phyloP scores from a whole-genome alignment of 92 coral and sea anemone genomes.

The Epizoanthus illoricatus region DNA sequence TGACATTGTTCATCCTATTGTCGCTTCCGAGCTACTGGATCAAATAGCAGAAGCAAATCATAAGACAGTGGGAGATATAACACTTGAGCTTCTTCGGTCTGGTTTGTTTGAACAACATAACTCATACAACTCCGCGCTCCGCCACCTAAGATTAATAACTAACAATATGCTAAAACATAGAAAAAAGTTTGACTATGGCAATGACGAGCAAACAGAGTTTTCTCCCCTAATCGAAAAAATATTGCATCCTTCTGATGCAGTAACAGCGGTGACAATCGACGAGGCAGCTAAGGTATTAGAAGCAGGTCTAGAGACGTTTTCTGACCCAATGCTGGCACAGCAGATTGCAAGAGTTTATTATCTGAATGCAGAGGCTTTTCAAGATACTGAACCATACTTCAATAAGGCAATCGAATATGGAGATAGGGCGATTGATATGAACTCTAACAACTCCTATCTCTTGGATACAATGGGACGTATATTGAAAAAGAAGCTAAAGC shows the following conservation, averaged over 20 bases:
- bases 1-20: slow-evolving; percentile 38
- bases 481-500: slow-evolving; percentile 21
- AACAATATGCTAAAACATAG: too few relatives aligned
- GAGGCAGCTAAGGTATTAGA: too few relatives aligned
- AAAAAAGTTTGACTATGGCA: too few relatives aligned
- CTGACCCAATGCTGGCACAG: slow-evolving; percentile 40
- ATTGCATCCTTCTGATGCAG: too few relatives aligned
- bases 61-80: slow-evolving; percentile 9
- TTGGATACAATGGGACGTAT: slow-evolving; percentile 50
- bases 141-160: too few relatives aligned
- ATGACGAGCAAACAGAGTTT: too few relatives aligned
- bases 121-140: slow-evolving; percentile 12
- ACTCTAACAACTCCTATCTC: slow-evolving; percentile 9
- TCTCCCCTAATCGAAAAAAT: too few relatives aligned
- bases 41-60: background rate
- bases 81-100: slow-evolving; percentile 19
- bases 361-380: slow-evolving; percentile 20
- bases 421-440: background rate
- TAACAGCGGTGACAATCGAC: too few relatives aligned
- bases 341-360: slow-evolving; percentile 46
- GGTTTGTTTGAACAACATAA: slow-evolving; percentile 18
- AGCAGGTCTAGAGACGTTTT: slow-evolving; percentile 34
- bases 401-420: background rate
- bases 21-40: slow-evolving; percentile 20
- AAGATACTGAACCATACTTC: background rate